Percentiles rank a stretch among this genome's conserved stretches.
Conservation (phyloP, 2,888 invertebrate genomes). For the Xestia xanthographa region DNA sequence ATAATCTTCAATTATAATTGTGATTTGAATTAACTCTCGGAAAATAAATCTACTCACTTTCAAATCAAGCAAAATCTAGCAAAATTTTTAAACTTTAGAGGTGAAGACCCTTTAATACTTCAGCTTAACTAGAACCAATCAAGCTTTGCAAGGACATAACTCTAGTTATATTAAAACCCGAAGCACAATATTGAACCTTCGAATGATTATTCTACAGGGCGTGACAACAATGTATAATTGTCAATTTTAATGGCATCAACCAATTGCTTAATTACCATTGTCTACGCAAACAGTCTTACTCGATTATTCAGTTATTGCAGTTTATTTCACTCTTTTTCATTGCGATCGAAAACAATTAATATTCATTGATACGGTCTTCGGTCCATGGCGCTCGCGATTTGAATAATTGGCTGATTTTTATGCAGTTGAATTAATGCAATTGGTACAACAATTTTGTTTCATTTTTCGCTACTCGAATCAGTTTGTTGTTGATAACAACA, state of each 20-base stretch:
- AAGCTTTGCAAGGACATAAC: neutral
- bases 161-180: neutral
- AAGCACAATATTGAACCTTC: neutral
- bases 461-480: constrained; percentile 76
- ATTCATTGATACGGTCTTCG: constrained; percentile 88
- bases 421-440: constrained; percentile 89
- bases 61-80: too few species aligned
- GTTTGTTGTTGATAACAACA: constrained; percentile 63
- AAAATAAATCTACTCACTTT: too few species aligned
- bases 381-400: constrained; percentile 84
- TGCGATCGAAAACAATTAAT: constrained; percentile 85
- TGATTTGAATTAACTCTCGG: too few species aligned
- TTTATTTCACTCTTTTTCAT: constrained; percentile 75
- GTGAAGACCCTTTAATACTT: too few species aligned
- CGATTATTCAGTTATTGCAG: constrained; percentile 72
- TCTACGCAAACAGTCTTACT: constrained; percentile 70
- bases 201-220: neutral
- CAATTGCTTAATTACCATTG: constrained; percentile 61
- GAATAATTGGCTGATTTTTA: constrained; percentile 91
- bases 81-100: too few species aligned
- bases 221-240: constrained; percentile 19
- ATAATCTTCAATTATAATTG: too few species aligned
- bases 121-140: neutral
- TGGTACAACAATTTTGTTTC: constrained; percentile 83
- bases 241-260: constrained; percentile 50